These are phyloP conservation scores for Synergus japonicus DNA, from an alignment of 2,888 invertebrate species.

Conservation along the genomic window DNA sequence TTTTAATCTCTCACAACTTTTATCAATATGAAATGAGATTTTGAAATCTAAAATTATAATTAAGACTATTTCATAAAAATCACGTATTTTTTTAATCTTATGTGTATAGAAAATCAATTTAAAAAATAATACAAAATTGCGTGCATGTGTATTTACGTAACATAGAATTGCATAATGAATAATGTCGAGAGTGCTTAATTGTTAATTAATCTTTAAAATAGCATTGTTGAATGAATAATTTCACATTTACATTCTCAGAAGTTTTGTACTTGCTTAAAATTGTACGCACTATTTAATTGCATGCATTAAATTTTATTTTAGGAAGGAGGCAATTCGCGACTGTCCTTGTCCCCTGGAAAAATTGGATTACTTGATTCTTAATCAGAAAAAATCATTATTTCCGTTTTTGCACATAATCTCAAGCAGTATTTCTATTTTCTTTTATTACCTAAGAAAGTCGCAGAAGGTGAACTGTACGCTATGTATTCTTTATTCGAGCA, in stretches of 20 bases:
- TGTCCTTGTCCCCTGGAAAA: conserved; percentile 35
- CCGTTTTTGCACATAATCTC: neutral
- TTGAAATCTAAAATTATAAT: too few relatives aligned
- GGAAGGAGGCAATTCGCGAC: conserved; percentile 10
- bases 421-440: neutral
- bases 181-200: conserved; percentile 5
- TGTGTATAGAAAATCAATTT: neutral
- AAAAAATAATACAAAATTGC: neutral
- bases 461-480: conserved; percentile 93
- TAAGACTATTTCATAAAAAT: too few relatives aligned
- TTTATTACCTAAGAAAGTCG: conserved; percentile 90
- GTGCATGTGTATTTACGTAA: neutral
- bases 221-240: neutral
- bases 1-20: neutral
- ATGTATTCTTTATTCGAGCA: conserved; percentile 96
- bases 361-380: conserved; percentile 13
- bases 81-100: neutral
- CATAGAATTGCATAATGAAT: conserved; percentile 7
- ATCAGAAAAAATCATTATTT: neutral
- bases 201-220: neutral
- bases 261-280: conserved; percentile 1
- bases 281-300: neutral
- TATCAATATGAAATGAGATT: neutral
- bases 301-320: conserved; percentile 24
- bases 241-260: neutral